Conservation (phyloP, 2,888 invertebrate species). For the Caenorhabditis sinica region DNA sequence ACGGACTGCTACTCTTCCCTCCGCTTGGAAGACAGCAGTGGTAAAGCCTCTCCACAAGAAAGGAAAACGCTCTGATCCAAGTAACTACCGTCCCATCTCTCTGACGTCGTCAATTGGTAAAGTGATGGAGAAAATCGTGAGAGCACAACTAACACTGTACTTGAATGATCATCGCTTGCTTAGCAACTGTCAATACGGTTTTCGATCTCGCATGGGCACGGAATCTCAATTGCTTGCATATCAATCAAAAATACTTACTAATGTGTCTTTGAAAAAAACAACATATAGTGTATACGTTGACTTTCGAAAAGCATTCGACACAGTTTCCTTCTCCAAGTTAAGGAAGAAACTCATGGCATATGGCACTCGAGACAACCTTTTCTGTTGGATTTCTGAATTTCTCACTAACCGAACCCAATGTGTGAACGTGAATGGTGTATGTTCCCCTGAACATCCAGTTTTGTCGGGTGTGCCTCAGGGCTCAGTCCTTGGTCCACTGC, state of each 20-base stretch:
- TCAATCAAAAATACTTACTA: not conserved
- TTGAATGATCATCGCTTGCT: not conserved
- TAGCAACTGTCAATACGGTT: not conserved
- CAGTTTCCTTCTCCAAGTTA: not conserved
- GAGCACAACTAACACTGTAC: not conserved
- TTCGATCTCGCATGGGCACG: not conserved
- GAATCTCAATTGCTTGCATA: not conserved
- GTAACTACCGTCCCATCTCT: slow-evolving; percentile 15
- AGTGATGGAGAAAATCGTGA: slow-evolving; percentile 8
- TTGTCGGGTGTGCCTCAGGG: slow-evolving; percentile 6
- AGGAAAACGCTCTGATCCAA: not conserved
- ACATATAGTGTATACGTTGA: slow-evolving; percentile 9
- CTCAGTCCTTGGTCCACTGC: slow-evolving; percentile 5
- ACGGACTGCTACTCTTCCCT: not conserved
- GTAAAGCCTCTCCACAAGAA: slow-evolving; percentile 7
- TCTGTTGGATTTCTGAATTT: not conserved
- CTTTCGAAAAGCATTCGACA: not conserved
- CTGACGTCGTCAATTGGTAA: slow-evolving; percentile 15
- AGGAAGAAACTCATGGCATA: not conserved
- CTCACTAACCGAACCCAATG: not conserved
- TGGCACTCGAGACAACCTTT: not conserved
- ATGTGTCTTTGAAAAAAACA: not conserved
- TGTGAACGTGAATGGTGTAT: not conserved
- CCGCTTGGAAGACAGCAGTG: slow-evolving; percentile 6
- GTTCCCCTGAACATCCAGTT: not conserved